Percentiles rank a stretch among this genome's conserved stretches.
Evolutionary conservation across 1,140 invertebrate genomes (phyloP).

Genomic region (Drosophila varians): DNA sequence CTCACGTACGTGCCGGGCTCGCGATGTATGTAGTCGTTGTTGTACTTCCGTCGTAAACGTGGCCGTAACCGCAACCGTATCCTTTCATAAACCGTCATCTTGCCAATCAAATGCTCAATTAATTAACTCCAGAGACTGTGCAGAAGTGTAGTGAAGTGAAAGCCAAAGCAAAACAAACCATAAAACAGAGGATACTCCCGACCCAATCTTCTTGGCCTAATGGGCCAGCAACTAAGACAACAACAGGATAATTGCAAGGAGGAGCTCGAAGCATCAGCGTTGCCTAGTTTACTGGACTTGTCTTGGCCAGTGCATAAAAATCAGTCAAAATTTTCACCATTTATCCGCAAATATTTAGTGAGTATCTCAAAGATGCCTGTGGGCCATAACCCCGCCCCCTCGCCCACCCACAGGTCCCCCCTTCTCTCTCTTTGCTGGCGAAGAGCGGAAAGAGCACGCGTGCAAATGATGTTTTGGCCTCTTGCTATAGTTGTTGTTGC

Average conservation of each 20-base stretch:
- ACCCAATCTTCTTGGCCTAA: neutral
- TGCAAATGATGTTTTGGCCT: slow-evolving; percentile 75
- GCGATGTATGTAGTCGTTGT: slow-evolving; percentile 74
- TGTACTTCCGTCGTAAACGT: slow-evolving; percentile 41
- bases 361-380: slow-evolving; percentile 74
- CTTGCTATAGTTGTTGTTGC: slow-evolving; percentile 29
- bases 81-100: neutral
- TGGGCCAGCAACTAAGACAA: slow-evolving; percentile 13
- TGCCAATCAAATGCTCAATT: slow-evolving; percentile 38
- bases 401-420: slow-evolving; percentile 3
- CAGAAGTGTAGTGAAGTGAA: slow-evolving; percentile 23
- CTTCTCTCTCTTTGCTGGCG: slow-evolving; percentile 9
- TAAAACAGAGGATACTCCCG: slow-evolving; percentile 23
- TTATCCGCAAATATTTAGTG: slow-evolving; percentile 83
- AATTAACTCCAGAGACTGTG: slow-evolving; percentile 33
- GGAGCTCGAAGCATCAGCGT: slow-evolving; percentile 13
- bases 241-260: neutral
- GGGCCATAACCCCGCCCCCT: slow-evolving; percentile 18
- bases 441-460: slow-evolving; percentile 62
- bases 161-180: slow-evolving; percentile 54
- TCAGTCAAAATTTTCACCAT: slow-evolving; percentile 83
- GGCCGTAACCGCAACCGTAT: slow-evolving; percentile 13
- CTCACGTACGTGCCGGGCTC: slow-evolving; percentile 83
- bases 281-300: slow-evolving; percentile 29
- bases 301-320: slow-evolving; percentile 59